These are phyloP conservation scores for Pan troglodytes DNA, from an alignment of 2,113 vertebrate species.

Conservation along the genomic window DNA sequence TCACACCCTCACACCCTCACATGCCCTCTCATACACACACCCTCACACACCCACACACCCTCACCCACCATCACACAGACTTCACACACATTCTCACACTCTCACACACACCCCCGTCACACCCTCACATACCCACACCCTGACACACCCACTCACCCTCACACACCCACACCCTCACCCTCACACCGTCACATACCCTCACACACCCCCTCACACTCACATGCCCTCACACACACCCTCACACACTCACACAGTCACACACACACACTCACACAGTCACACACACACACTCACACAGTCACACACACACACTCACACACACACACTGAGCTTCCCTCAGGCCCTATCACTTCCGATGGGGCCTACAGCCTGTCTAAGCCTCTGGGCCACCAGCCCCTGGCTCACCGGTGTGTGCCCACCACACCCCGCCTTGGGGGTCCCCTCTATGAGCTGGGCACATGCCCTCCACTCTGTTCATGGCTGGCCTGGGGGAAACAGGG, in stretches of 20 bases:
- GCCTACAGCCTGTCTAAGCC: too few relatives aligned
- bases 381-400: too few relatives aligned
- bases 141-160: too few relatives aligned
- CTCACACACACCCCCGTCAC: neutral
- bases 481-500: neutral
- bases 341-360: too few relatives aligned
- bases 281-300: neutral
- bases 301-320: neutral
- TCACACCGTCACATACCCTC: neutral
- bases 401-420: neutral
- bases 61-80: neutral
- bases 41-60: too few relatives aligned
- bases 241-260: neutral
- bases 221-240: neutral
- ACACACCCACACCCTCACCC: neutral
- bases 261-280: neutral
- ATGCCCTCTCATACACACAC: too few relatives aligned
- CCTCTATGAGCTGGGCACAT: neutral
- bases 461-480: fast-evolving
- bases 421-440: fast-evolving
- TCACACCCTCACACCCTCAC: too few relatives aligned
- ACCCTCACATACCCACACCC: fast-evolving
- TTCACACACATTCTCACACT: neutral
- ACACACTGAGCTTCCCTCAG: too few relatives aligned
- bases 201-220: neutral